phyloP scores from a whole-genome alignment of 2,888 invertebrate species.

The Stramonita haemastoma region DNA sequence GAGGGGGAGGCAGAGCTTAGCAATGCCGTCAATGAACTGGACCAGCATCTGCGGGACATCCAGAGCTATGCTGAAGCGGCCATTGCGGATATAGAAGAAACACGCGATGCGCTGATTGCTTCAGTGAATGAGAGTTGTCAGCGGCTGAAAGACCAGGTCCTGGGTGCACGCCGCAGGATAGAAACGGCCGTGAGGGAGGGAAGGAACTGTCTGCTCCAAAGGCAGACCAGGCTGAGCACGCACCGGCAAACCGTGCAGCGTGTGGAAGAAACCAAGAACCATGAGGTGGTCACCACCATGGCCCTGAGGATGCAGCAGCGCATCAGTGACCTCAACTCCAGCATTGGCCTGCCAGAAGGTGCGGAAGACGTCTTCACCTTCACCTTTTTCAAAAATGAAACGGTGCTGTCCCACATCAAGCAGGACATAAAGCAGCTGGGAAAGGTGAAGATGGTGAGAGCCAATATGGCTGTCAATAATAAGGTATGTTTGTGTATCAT shows the following conservation, averaged over 20 bases:
- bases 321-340: neutral
- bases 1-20: neutral
- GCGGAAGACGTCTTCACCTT: neutral
- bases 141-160: slow-evolving; percentile 9
- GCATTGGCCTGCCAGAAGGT: neutral
- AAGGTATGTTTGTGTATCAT: too few species aligned
- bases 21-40: slow-evolving; percentile 3
- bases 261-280: neutral
- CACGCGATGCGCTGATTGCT: neutral
- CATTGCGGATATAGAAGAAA: neutral
- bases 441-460: neutral
- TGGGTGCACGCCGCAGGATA: neutral
- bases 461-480: neutral
- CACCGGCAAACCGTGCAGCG: neutral
- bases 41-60: neutral
- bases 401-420: neutral
- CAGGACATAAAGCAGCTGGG: neutral
- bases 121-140: neutral
- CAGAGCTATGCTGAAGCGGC: neutral
- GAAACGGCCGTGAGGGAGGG: neutral
- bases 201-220: neutral
- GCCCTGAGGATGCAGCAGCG: neutral
- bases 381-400: neutral
- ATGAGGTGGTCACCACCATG: neutral
- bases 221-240: slow-evolving; percentile 12